phyloP scores from a whole-genome alignment of 2,797 vertebrate genomes.

The Eulemur albifrons region DNA sequence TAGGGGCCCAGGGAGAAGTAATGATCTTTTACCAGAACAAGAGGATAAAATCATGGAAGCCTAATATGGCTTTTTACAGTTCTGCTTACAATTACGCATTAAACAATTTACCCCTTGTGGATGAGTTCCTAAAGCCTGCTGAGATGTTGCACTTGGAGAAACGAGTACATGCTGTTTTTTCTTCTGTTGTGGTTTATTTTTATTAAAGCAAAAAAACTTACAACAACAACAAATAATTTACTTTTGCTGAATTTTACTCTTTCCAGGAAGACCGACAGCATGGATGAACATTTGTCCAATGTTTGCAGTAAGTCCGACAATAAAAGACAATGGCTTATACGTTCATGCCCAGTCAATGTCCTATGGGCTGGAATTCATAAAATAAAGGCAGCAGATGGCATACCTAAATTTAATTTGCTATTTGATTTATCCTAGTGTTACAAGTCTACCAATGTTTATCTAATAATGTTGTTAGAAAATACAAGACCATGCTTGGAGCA shows the following conservation, averaged over 20 bases:
- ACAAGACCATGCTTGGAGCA: constrained; percentile 58
- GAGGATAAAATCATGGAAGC: constrained; percentile 64
- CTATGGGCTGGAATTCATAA: constrained; percentile 73
- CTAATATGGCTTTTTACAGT: constrained; percentile 61
- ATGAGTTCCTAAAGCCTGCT: constrained; percentile 63
- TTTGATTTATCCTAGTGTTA: constrained; percentile 78
- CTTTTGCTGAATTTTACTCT: constrained; percentile 63
- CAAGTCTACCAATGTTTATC: constrained; percentile 61
- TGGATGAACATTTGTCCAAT: constrained; percentile 44
- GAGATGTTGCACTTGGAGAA: constrained; percentile 55
- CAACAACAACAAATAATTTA: background rate
- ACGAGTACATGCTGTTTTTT: constrained; percentile 46
- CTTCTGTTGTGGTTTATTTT: constrained; percentile 73
- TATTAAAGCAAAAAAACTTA: constrained; percentile 63
- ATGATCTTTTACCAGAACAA: constrained; percentile 61
- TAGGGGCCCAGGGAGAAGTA: constrained; percentile 65
- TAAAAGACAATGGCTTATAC: constrained; percentile 60
- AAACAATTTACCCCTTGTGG: constrained; percentile 67
- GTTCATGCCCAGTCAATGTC: constrained; percentile 61
- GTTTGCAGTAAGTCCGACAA: constrained; percentile 38
- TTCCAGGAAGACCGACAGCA: constrained; percentile 52
- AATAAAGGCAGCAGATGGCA: constrained; percentile 81
- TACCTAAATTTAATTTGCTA: constrained; percentile 80
- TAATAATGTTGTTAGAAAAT: constrained; percentile 59
- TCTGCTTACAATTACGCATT: constrained; percentile 55